Conservation (phyloP, 2,113 vertebrate species). For the Podilymbus podiceps region DNA sequence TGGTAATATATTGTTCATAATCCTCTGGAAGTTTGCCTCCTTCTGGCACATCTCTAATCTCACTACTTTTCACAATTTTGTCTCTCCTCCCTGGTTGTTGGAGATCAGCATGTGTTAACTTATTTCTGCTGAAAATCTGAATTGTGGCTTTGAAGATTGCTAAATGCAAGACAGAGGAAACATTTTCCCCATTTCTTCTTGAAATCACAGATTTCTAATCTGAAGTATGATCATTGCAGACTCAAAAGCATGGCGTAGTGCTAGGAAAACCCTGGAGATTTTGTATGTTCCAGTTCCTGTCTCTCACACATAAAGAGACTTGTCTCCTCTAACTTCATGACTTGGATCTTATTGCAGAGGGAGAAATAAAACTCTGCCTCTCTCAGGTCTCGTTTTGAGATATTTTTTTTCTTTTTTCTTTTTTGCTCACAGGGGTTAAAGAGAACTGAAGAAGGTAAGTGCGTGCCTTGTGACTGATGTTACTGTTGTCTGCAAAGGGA, state of each 20-base stretch:
- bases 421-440: neutral
- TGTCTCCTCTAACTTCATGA: neutral
- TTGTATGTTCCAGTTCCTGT: neutral
- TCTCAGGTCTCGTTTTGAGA: neutral
- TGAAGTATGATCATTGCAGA: neutral
- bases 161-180: neutral
- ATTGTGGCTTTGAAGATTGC: neutral
- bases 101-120: neutral
- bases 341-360: neutral
- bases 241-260: neutral
- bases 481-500: neutral
- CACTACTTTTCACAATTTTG: neutral
- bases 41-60: neutral
- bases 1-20: neutral
- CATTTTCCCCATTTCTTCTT: neutral
- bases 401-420: neutral
- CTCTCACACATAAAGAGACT: neutral
- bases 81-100: neutral
- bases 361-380: neutral
- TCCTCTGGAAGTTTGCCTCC: neutral
- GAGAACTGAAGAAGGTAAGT: neutral
- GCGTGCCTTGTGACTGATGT: neutral
- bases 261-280: neutral
- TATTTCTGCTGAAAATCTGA: neutral
- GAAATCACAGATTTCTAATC: neutral